These are phyloP conservation scores for Apocheima hispidaria DNA, from an alignment of 2,888 invertebrate species.

Conservation along the genomic window DNA sequence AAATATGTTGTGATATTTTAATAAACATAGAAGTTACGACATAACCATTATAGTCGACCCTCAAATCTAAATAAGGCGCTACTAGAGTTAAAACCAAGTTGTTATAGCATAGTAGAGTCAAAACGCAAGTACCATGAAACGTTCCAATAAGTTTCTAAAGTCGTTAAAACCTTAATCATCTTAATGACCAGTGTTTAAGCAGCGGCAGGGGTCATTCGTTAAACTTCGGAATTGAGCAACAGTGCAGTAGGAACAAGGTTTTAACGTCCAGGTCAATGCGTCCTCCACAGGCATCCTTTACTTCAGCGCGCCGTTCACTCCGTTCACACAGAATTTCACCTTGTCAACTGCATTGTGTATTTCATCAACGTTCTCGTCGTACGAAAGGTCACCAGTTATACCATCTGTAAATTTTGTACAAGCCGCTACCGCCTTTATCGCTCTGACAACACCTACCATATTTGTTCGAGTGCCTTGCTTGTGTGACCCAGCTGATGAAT, in stretches of 20 bases:
- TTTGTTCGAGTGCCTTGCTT: constrained; percentile 26
- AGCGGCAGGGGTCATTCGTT: constrained; percentile 35
- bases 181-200: constrained; percentile 48
- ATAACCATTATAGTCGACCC: neutral
- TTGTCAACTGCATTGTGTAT: constrained; percentile 71
- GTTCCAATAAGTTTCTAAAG: constrained; percentile 15
- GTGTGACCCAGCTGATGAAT: constrained; percentile 20
- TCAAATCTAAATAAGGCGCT: neutral
- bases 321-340: constrained; percentile 72
- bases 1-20: neutral
- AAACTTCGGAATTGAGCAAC: constrained; percentile 56
- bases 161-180: constrained; percentile 24
- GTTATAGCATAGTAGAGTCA: neutral
- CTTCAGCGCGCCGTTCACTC: constrained; percentile 73
- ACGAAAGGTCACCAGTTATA: constrained; percentile 59
- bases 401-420: constrained; percentile 45
- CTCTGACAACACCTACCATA: constrained; percentile 38
- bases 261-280: constrained; percentile 59
- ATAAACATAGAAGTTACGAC: neutral
- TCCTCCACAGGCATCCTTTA: constrained; percentile 69
- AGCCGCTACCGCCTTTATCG: constrained; percentile 41
- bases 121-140: constrained; percentile 7
- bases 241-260: constrained; percentile 65
- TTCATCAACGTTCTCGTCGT: constrained; percentile 62
- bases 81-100: neutral